Base-by-base conservation (phyloP, 2,797 vertebrate species). In the Coilia nasus region DNA sequence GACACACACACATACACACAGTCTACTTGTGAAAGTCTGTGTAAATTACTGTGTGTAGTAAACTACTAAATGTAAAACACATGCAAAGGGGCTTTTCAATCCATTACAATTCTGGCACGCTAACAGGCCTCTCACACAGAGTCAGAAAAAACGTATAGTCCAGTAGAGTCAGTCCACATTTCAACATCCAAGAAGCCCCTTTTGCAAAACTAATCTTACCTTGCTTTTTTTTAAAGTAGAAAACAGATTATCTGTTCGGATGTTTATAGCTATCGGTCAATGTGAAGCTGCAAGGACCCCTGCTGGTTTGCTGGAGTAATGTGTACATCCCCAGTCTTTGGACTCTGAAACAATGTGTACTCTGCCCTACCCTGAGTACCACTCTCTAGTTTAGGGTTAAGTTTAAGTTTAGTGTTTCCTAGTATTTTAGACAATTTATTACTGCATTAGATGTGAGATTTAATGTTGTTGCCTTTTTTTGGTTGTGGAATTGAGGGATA, bases 11-110 rank as follows among this genome's bases (percentile, higher is more conserved):
- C 46, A 62, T 67, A 25, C 25, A 80, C 60, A 31, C 31, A 85
- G 67, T 71, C 21, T 56, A 28, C 56, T 12, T 1, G 60, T 62
- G 12, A 54, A 78, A 85, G 54, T 46, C 57, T 6, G n/a, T 62
- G 60, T 10, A 62, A 62, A 62, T 23, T 3, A 14, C 14, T 35
- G 67, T 3, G 28, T 41, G 6, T 1, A 41, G 9, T 54, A 14
- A 54, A 54, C 50, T 54, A 25, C 59, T 25, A 14, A 57, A 84
- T 82, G 25, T 47, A 78, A 81, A 75, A 31, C 28, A 46, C 47
- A 81, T 86, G 82, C n/a, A 82, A 82, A 84, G 28, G 19, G 57
- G 15, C 31, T 7, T 44, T 9, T 0, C 71, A 44, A 25, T 78
- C 71, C 71, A 78, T 19, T 35, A 17, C 71, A 78, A 15, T 9